These are phyloP conservation scores for Aphelenchoides bicaudatus DNA, from an alignment of 2,888 invertebrate genomes.

Conservation along the genomic window DNA sequence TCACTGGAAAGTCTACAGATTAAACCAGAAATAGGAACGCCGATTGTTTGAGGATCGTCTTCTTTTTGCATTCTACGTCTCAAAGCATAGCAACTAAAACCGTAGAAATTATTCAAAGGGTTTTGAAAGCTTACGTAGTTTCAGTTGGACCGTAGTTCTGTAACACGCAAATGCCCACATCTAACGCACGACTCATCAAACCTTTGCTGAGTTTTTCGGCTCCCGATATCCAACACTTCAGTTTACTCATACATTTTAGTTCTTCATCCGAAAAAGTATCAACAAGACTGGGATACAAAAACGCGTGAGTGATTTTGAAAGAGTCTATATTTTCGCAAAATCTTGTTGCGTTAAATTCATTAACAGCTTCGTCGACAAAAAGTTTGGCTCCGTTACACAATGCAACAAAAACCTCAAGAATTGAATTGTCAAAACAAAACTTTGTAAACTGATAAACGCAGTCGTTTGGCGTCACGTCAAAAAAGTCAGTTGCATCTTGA, in stretches of 20 bases:
- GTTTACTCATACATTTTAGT: conserved; percentile 22
- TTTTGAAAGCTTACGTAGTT: too few species aligned
- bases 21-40: conserved; percentile 32
- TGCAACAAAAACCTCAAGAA: conserved; percentile 46
- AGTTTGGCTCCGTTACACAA: conserved; percentile 35
- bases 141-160: conserved; percentile 58
- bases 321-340: conserved; percentile 30
- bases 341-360: conserved; percentile 31
- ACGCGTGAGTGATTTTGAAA: conserved; percentile 41
- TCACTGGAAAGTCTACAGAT: neutral
- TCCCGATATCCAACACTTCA: conserved; percentile 51
- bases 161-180: conserved; percentile 33
- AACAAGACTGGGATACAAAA: conserved; percentile 40
- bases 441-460: conserved; percentile 37
- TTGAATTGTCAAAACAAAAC: conserved; percentile 54
- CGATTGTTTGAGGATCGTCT: conserved; percentile 43
- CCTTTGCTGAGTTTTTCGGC: conserved; percentile 43
- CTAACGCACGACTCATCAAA: conserved; percentile 36
- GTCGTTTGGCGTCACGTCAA: conserved; percentile 22
- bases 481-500: conserved; percentile 25
- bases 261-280: conserved; percentile 31
- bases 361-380: conserved; percentile 22
- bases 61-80: conserved; percentile 34
- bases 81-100: conserved; percentile 46
- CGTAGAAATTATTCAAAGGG: too few species aligned